Percentiles rank a stretch among this genome's conserved stretches.
phyloP scores from a whole-genome alignment of 2,888 invertebrate species.

The Temnothorax rugatulus region DNA sequence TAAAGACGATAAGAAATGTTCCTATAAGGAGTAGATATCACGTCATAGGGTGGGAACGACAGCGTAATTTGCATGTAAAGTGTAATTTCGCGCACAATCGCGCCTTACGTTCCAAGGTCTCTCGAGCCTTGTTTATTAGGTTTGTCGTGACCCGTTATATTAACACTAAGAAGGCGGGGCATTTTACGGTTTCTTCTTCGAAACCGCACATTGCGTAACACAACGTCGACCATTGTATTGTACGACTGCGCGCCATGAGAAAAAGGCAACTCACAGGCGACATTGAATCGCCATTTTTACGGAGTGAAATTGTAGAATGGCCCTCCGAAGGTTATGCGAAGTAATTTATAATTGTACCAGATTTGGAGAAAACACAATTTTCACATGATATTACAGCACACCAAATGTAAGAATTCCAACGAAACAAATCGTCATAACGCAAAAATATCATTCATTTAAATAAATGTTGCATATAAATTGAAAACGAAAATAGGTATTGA shows the following conservation, averaged over 20 bases:
- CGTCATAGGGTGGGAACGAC: background rate
- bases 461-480: background rate
- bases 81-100: constrained; percentile 26
- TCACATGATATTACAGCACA: constrained; percentile 10
- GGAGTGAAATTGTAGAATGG: constrained; percentile 20
- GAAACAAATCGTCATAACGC: background rate
- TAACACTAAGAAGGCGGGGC: constrained; percentile 63
- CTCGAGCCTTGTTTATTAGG: constrained; percentile 63
- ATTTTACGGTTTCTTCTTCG: constrained; percentile 72
- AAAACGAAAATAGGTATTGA: background rate
- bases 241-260: constrained; percentile 20
- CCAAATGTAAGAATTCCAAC: background rate
- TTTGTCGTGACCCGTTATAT: constrained; percentile 68
- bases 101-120: constrained; percentile 61
- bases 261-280: constrained; percentile 11
- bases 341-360: background rate
- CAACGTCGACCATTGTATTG: constrained; percentile 30
- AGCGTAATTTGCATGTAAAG: background rate
- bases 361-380: background rate
- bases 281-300: constrained; percentile 39
- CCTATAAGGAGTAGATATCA: background rate
- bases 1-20: background rate
- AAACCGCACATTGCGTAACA: constrained; percentile 64
- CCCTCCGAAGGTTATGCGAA: constrained; percentile 32
- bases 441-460: background rate